Evolutionary conservation across 2,888 invertebrate genomes (phyloP), one percentile per base, ranked within the genome.

Genomic region (Corbicula japonica): DNA sequence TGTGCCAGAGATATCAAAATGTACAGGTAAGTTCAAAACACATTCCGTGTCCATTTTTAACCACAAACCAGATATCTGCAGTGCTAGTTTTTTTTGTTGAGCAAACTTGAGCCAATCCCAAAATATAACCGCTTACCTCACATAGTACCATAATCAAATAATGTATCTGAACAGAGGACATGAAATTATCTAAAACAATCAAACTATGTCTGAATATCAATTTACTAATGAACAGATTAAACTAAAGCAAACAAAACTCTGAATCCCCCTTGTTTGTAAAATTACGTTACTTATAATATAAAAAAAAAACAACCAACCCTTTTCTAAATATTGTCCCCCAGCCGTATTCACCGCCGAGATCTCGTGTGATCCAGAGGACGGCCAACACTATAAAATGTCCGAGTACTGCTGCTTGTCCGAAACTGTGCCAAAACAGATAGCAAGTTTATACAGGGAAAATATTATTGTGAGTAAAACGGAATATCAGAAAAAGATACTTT

Each of bases 321-420:
- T 75, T 34, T 35, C 69, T 76, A 60, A 94, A 92, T 12, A 91
- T 76, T 28, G 85, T 80, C 2, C 97, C 97, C 97, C 98, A 98
- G 5, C 98, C 98, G 0, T 94, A 94, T 89, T 97, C 96, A 92
- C 98, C 97, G 79, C 97, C 97, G 0, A 98, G 98, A 78, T 96
- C 96, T 61, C 98, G 95, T 93, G 98, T 97, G 93, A 98, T 97
- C 96, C 98, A 98, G 88, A 98, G 94, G 68, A 96, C 91, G 21
- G 98, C 96, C 5, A 98, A 96, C 15, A 96, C 85, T 26, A 96
- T 92, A 93, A 98, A 98, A 62, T 87, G 85, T 28, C 52, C 78
- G 12, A 86, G 54, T 0, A 87, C 85, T 5, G 86, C 85, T 2
- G 58, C 80, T 60, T 89, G 84, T 8, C 89, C 90, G 81, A 90